These are phyloP conservation scores for Scotopteryx bipunctaria DNA, from an alignment of 2,888 invertebrate genomes.

Conservation along the genomic window DNA sequence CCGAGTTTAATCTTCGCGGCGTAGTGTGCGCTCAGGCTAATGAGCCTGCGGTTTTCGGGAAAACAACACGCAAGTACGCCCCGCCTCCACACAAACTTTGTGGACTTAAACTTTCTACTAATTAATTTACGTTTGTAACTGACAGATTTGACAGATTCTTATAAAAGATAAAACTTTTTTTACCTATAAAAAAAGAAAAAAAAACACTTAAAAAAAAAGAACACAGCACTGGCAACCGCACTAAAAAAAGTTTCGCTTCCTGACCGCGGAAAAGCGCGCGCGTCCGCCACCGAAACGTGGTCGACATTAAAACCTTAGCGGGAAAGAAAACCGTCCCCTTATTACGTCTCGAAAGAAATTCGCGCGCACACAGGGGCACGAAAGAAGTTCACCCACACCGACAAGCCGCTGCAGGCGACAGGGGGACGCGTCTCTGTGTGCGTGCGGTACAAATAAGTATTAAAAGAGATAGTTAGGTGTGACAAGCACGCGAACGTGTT, in stretches of 20 bases:
- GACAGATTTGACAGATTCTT: background rate
- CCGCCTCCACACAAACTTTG: conserved; percentile 54
- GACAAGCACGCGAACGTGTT: conserved; percentile 60
- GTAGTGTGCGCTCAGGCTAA: conserved; percentile 77
- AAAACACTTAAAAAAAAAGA: conserved; percentile 33
- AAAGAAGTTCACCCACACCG: conserved; percentile 80
- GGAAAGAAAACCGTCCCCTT: conserved; percentile 83
- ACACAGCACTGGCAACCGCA: conserved; percentile 38
- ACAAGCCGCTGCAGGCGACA: conserved; percentile 52
- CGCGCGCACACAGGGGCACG: conserved; percentile 75
- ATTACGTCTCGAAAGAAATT: conserved; percentile 84
- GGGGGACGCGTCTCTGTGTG: conserved; percentile 68
- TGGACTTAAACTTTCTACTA: conserved; percentile 68
- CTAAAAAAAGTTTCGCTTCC: conserved; percentile 61
- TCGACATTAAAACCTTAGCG: conserved; percentile 83
- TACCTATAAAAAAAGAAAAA: conserved; percentile 33
- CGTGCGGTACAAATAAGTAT: conserved; percentile 76
- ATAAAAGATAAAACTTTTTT: conserved; percentile 9
- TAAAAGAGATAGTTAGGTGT: conserved; percentile 81
- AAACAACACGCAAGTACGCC: conserved; percentile 69
- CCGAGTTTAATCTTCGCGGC: conserved; percentile 71
- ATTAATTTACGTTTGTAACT: conserved; percentile 55
- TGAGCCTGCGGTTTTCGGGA: conserved; percentile 77
- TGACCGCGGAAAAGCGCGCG: conserved; percentile 79
- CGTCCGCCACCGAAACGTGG: conserved; percentile 82